These are phyloP conservation scores for Dolichomitus sp. DNA, from an alignment of 2,888 invertebrate genomes.

Conservation along the genomic window DNA sequence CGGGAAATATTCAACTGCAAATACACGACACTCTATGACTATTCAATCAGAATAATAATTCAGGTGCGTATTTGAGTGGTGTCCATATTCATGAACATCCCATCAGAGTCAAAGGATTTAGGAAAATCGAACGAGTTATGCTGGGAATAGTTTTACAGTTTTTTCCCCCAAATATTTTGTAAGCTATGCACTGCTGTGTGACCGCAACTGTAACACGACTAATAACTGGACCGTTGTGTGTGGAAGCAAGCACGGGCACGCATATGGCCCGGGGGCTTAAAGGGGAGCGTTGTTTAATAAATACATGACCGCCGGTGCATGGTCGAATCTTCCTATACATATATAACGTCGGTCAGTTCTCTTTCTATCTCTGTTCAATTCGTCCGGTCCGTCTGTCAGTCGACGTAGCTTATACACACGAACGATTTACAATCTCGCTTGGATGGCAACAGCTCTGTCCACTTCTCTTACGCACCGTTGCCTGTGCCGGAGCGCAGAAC, in stretches of 20 bases:
- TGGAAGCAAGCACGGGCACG: neutral
- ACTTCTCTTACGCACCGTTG: slow-evolving; percentile 56
- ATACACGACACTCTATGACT: too few species aligned
- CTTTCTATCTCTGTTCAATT: slow-evolving; percentile 22
- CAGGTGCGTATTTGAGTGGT: too few species aligned
- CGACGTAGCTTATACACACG: slow-evolving; percentile 75
- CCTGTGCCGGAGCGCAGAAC: slow-evolving; percentile 39
- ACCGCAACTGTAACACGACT: neutral
- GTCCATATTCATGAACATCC: too few species aligned
- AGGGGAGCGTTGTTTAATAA: slow-evolving; percentile 77
- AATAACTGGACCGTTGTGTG: slow-evolving; percentile 1
- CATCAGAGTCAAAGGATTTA: too few species aligned
- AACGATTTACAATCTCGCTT: slow-evolving; percentile 69
- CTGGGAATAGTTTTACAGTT: too few species aligned
- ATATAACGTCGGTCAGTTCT: slow-evolving; percentile 16
- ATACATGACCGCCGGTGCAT: slow-evolving; percentile 73
- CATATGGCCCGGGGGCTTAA: slow-evolving; percentile 40
- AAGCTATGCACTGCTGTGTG: neutral
- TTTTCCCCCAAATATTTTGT: neutral
- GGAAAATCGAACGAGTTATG: too few species aligned
- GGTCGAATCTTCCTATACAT: slow-evolving; percentile 33
- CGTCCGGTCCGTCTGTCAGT: slow-evolving; percentile 54
- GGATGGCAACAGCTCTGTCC: slow-evolving; percentile 39
- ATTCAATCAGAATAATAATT: too few species aligned
- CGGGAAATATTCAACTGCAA: too few species aligned